These are phyloP conservation scores for Caenorhabditis sp. DNA, from an alignment of 2,888 invertebrate genomes.

Conservation along the genomic window DNA sequence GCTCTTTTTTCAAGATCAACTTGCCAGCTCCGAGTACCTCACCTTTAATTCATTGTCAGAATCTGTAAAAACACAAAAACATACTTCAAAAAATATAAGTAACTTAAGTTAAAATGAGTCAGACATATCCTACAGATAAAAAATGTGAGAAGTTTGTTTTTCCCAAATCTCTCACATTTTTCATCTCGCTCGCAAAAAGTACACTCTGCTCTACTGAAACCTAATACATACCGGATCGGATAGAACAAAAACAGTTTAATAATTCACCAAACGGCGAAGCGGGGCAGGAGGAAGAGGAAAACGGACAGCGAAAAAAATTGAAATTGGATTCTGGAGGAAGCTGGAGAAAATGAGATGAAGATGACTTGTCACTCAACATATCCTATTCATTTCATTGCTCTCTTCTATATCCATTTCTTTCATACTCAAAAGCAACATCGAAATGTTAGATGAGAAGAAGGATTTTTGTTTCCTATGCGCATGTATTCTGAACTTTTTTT, in stretches of 20 bases:
- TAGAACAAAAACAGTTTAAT: background rate
- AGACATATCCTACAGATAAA: background rate
- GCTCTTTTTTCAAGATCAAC: too few relatives aligned
- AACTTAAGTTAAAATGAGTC: too few relatives aligned
- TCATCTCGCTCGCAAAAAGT: background rate
- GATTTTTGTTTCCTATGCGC: background rate
- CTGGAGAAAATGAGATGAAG: background rate
- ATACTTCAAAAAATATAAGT: too few relatives aligned
- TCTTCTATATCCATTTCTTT: slow-evolving; percentile 1
- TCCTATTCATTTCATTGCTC: slow-evolving; percentile 1
- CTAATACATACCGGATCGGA: background rate
- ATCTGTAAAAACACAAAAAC: too few relatives aligned
- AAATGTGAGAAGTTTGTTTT: background rate
- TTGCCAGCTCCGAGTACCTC: too few relatives aligned
- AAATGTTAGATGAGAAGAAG: background rate
- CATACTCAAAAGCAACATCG: background rate
- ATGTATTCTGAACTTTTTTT: too few relatives aligned
- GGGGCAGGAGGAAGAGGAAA: background rate
- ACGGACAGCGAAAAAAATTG: background rate
- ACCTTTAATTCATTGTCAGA: too few relatives aligned
- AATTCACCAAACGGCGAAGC: background rate
- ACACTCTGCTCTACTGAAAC: background rate
- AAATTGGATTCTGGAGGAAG: background rate
- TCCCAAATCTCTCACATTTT: too few relatives aligned
- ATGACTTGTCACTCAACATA: slow-evolving; percentile 1